Percentiles rank a stretch among this genome's conserved stretches.
These are phyloP conservation scores for Knipowitschia caucasica DNA, from an alignment of 2,797 vertebrate genomes.

Conservation along the genomic window DNA sequence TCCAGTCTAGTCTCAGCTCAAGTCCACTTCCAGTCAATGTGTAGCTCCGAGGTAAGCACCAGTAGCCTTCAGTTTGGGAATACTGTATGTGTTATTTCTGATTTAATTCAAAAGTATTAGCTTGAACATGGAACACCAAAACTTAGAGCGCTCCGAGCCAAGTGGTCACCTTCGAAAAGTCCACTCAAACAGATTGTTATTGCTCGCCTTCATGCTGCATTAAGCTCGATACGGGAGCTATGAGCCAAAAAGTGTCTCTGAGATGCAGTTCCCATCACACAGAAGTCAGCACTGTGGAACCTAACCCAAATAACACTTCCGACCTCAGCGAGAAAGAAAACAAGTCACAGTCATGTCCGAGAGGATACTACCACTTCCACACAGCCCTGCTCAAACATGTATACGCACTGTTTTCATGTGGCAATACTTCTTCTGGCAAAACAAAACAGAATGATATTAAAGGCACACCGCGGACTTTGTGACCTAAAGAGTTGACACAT, in stretches of 20 bases:
- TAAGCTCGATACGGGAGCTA: slow-evolving; percentile 26
- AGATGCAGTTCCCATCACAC: slow-evolving; percentile 48
- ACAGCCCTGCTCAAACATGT: not conserved
- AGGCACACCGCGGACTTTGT: too few relatives aligned
- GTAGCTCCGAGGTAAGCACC: too few relatives aligned
- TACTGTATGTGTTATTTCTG: too few relatives aligned
- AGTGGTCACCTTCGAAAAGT: too few relatives aligned
- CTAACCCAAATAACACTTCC: slow-evolving; percentile 73
- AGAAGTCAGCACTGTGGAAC: slow-evolving; percentile 39
- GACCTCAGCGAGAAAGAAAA: slow-evolving; percentile 69
- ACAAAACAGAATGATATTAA: too few relatives aligned
- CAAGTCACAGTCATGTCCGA: slow-evolving; percentile 16
- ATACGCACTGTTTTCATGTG: too few relatives aligned
- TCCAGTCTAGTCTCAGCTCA: too few relatives aligned
- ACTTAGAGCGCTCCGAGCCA: slow-evolving; percentile 42
- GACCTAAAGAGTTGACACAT: too few relatives aligned
- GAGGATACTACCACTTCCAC: not conserved
- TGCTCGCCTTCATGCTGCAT: slow-evolving; percentile 42
- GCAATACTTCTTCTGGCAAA: too few relatives aligned
- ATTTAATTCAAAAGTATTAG: slow-evolving; percentile 41
- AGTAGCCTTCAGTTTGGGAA: too few relatives aligned
- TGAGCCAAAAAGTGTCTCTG: slow-evolving; percentile 31
- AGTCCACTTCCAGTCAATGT: too few relatives aligned
- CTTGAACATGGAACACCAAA: too few relatives aligned
- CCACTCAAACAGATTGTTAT: slow-evolving; percentile 40